Percentiles rank a stretch among this genome's conserved stretches.
These are phyloP conservation scores for Smutsia gigantea DNA, from an alignment of 2,797 vertebrate genomes.

Conservation along the genomic window DNA sequence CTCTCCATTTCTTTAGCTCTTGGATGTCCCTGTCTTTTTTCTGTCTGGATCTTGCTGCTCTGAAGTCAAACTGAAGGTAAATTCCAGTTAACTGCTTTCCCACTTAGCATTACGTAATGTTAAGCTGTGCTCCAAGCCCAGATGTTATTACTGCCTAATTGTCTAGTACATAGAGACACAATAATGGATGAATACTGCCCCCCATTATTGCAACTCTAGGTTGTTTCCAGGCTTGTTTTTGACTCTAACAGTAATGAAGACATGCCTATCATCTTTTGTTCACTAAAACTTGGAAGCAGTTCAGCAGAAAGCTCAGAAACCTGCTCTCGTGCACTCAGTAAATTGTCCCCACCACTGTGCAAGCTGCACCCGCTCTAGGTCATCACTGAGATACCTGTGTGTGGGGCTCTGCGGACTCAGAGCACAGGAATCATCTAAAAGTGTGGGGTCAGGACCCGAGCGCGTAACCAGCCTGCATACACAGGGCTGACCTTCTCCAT, in stretches of 20 bases:
- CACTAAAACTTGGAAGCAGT: neutral
- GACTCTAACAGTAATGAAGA: no score
- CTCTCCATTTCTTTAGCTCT: neutral
- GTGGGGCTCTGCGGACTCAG: neutral
- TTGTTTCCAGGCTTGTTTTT: no score
- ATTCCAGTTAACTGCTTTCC: neutral
- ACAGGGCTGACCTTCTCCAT: no score
- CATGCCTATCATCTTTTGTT: neutral
- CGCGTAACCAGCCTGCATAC: neutral
- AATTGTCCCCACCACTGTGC: fast-evolving
- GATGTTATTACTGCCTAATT: neutral
- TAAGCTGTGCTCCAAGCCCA: neutral
- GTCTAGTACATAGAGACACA: neutral
- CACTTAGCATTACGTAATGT: fast-evolving
- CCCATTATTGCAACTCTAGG: neutral
- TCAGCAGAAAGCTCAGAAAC: neutral
- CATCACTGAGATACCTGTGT: fast-evolving
- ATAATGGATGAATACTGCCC: fast-evolving
- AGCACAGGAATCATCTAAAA: neutral
- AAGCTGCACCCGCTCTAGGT: fast-evolving
- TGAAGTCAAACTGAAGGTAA: neutral
- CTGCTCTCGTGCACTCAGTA: fast-evolving
- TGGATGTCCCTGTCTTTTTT: neutral
- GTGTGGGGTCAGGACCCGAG: fast-evolving
- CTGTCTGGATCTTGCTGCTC: neutral